phyloP scores from a whole-genome alignment of 2,797 vertebrate species.

The Macrochelys suwanniensis region DNA sequence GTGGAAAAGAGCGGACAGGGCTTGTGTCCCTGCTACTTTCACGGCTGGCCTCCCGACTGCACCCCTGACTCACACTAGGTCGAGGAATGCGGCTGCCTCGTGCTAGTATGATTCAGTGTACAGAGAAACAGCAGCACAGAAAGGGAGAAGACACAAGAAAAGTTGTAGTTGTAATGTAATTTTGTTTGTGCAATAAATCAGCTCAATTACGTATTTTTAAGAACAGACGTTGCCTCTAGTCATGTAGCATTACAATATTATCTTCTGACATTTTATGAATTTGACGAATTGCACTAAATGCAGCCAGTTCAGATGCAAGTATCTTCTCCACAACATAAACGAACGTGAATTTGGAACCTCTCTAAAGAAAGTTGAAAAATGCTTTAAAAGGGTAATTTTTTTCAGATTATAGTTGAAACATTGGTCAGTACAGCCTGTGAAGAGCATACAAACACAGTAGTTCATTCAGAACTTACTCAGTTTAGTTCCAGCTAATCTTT shows the following conservation, averaged over 20 bases:
- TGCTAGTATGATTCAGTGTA: conserved; percentile 85
- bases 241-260: neutral
- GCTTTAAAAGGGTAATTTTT: neutral
- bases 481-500: neutral
- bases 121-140: conserved; percentile 75
- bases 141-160: conserved; percentile 79
- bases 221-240: neutral
- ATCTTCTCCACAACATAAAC: neutral
- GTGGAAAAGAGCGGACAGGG: conserved; percentile 96
- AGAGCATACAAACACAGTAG: neutral
- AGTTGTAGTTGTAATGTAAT: conserved; percentile 73
- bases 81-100: conserved; percentile 98
- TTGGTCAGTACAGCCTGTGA: neutral
- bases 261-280: neutral
- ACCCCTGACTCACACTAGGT: conserved; percentile 99
- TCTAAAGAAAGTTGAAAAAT: conserved; percentile 2
- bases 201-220: conserved; percentile 39
- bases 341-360: neutral
- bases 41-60: conserved; percentile 98
- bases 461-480: neutral
- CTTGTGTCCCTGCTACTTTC: conserved; percentile 99
- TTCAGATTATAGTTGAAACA: neutral
- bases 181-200: conserved; percentile 20
- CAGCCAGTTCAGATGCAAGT: neutral
- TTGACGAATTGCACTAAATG: neutral